Evolutionary conservation across 2,888 invertebrate species (phyloP), one percentile per base, ranked within the genome.

Genomic region (Tenthredo scrophulariae): DNA sequence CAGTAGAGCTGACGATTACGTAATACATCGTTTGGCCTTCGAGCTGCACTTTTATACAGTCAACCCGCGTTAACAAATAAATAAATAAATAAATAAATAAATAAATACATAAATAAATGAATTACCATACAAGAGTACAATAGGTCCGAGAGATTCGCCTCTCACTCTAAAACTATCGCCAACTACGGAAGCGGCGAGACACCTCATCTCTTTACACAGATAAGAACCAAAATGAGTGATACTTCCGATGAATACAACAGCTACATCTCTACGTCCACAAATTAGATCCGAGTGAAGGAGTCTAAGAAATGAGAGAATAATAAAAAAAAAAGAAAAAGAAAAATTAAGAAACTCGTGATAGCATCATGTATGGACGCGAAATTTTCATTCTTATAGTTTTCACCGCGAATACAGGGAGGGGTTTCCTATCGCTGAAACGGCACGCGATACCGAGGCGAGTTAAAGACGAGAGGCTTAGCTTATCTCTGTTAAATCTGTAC

Each of bases 1-100:
- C 67, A 67, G 67, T 50, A 46, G 26, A 77, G 26, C 80, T 37
- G 29, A 62, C 62, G n/a, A 90, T 91, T 90, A 88, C 89, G 90
- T 88, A 90, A 91, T 40, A 29, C 29, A 18, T 22, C 79, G 72
- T 84, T 87, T 86, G 90, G 89, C 90, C 91, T 91, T 90, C 90
- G 83, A 83, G 46, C 86, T 85, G 85, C 86, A 88, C 90, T 91
- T 91, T 90, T 89, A 90, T 89, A 67, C 67, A 67, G n/a, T 90
- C 89, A 89, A 89, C 86, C 89, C 87, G 88, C 88, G 87, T 89
- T 90, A 89, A 91, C 90, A 91, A 91, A 91, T 85, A 18, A 67
- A 65, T 65, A 43, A 65, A 82, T 89, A 91, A 89, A 91, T 91
- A 91, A 91, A 91, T 90, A 90, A 91, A 80, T 80, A 79, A 79